Evolutionary conservation across 2,888 invertebrate genomes (phyloP), one percentile per base, ranked within the genome.

Genomic region (Caenorhabditis sp.): DNA sequence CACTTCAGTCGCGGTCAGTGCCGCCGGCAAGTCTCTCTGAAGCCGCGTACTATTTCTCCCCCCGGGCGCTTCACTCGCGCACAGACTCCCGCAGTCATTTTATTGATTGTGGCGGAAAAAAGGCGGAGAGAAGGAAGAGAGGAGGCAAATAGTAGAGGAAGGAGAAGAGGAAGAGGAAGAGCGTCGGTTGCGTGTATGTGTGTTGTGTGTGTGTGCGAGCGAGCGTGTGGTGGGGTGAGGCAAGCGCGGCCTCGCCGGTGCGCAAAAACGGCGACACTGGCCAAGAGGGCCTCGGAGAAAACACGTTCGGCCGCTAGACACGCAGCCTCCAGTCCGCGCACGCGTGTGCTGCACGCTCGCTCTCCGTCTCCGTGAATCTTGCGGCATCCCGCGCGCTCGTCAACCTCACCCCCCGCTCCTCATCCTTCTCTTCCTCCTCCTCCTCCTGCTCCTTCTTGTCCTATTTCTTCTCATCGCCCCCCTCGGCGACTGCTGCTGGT

Each of bases 31-130:
- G 55, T 65, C 68, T 59, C 70, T 70, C 59, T 26, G 52, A 52
- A 43, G 27, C 59, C 26, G 41, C 24, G 58, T 58, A 52, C 70
- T 58, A 58, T 70, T 58, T 70, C 24, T 15, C 27, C 45, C 35
- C n/a, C n/a, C n/a, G n/a, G 58, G 43, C 68, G 68, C 58, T 58
- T 58, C 68, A 68, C 68, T 68, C 68, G 58, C 59, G 48, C 59
- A 53, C 58, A 59, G 50, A 53, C 59, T 53, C 59, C 59, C 52
- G 70, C 59, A 30, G 70, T 70, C 59, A 58, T 70, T 70, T 61
- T 70, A 70, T 70, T 70, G 70, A 70, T 70, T 70, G 70, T 63
- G 63, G 58, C 56, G 63, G 58, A 62, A 73, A 73, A 61, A 55
- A 45, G 58, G 63, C 46, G 32, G 43, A 56, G 56, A 59, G 59